Conservation (phyloP, 2,113 vertebrate species). For the Psilopsiagon aymara region DNA sequence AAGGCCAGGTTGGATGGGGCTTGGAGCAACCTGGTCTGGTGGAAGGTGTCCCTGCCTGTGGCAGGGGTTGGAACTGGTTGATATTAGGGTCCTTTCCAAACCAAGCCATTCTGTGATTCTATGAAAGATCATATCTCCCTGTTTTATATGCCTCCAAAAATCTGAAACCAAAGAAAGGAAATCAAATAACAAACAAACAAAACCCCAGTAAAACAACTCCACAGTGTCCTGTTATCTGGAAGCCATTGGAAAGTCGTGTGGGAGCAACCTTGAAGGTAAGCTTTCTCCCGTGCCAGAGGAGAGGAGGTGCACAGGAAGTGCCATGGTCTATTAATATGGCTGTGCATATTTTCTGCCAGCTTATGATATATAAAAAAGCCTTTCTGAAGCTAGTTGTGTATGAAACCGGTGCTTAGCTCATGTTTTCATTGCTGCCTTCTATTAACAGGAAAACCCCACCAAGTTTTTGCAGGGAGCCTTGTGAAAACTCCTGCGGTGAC, state of each 20-base stretch:
- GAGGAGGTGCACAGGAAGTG: accelerated
- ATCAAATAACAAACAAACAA: too few species aligned
- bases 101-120: neutral
- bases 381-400: neutral
- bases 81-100: neutral
- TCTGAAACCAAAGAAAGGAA: neutral
- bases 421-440: neutral
- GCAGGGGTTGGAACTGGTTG: neutral
- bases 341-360: neutral
- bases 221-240: neutral
- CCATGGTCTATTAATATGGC: neutral
- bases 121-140: neutral
- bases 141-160: too few species aligned
- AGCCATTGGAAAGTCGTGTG: neutral
- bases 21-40: neutral
- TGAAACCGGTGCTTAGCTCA: neutral
- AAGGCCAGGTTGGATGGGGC: neutral
- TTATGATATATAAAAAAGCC: neutral
- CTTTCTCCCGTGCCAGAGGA: neutral
- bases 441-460: neutral
- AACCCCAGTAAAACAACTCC: neutral
- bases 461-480: neutral
- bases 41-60: neutral
- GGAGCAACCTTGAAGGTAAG: neutral
- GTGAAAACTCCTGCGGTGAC: neutral